Base-by-base conservation (phyloP, 2,113 vertebrate genomes). In the Mystacornis crossleyi region DNA sequence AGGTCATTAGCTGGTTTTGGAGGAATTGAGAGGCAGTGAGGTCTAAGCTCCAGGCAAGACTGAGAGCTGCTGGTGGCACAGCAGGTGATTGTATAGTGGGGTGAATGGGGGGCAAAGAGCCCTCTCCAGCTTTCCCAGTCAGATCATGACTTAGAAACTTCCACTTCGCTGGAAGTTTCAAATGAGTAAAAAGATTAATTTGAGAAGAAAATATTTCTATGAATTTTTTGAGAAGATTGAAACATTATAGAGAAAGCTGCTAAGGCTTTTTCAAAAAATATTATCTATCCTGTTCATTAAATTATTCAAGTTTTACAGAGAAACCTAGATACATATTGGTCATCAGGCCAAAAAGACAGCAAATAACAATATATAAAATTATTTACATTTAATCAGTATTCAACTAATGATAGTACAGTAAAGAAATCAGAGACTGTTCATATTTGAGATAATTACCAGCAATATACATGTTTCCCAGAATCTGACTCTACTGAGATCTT, bases 11-110 rank as follows among this genome's bases (percentile, higher is more conserved):
- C 6, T 55, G 26, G 10, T 50, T 62, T 91, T 86, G 67, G 14
- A 72, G n/a, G n/a, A 89, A 40, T 2, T 5, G 14, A 10, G 7
- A 75, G 29, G 42, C 0, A 3, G 10, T 8, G 9, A 54, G 12
- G 18, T 43, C 29, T 33, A 36, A 81, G 24, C 6, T 1, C 1
- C 29, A 51, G 20, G 10, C 72, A 73, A 26, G 16, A 81, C 24
- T 14, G 31, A 64, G 20, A 67, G 19, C 12, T 90, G 42, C 40
- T 54, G 25, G 14, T 71, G 33, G 19, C 53, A 48, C 12, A 72
- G 40, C 7, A 78, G 54, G 24, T 48, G 21, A 36, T 13, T 57
- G 12, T 19, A 26, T 1, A 24, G 33, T 4, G 11, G 18, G 6
- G 4, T 8, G 58, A 84, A 40, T 7, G 17, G 45, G 40, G 9